Evolutionary conservation across 1,140 invertebrate genomes (phyloP).

Genomic region (Brachionus rotundiformis): DNA sequence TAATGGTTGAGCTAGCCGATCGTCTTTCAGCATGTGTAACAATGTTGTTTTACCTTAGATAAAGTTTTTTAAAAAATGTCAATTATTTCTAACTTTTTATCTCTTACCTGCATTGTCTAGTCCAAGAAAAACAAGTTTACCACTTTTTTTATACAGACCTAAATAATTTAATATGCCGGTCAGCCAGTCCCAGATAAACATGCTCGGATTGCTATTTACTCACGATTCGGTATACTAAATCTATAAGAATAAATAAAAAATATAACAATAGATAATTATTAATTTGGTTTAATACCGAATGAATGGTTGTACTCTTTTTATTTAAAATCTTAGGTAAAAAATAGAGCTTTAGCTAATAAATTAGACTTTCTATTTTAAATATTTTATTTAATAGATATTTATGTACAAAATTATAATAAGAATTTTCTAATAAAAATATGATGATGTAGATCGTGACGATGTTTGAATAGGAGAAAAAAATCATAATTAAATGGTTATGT

Average conservation of each 20-base stretch:
- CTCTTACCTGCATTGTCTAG: conserved; percentile 94
- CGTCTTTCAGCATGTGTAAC: conserved; percentile 98
- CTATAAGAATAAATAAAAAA: too few relatives aligned
- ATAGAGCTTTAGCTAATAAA: background rate
- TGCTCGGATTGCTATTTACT: conserved; percentile 61
- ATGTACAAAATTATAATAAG: background rate
- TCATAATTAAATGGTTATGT: background rate
- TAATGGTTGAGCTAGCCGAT: conserved; percentile 96
- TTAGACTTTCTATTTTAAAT: background rate
- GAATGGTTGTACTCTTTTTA: background rate
- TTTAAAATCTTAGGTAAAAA: background rate
- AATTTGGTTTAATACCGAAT: background rate
- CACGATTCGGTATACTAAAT: background rate
- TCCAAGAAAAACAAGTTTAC: conserved; percentile 94
- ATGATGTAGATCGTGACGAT: background rate
- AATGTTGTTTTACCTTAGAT: conserved; percentile 75
- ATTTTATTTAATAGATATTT: conserved; percentile 5
- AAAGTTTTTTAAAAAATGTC: background rate
- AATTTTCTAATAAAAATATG: background rate
- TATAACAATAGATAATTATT: too few relatives aligned
- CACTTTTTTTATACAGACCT: conserved; percentile 91
- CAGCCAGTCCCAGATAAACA: conserved; percentile 98
- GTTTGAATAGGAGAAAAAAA: background rate
- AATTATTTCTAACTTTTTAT: background rate
- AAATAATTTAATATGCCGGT: conserved; percentile 55